Percentiles rank a stretch among this genome's conserved stretches.
Evolutionary conservation across 2,797 vertebrate genomes (phyloP).

Genomic region (Intellagama lesueurii): DNA sequence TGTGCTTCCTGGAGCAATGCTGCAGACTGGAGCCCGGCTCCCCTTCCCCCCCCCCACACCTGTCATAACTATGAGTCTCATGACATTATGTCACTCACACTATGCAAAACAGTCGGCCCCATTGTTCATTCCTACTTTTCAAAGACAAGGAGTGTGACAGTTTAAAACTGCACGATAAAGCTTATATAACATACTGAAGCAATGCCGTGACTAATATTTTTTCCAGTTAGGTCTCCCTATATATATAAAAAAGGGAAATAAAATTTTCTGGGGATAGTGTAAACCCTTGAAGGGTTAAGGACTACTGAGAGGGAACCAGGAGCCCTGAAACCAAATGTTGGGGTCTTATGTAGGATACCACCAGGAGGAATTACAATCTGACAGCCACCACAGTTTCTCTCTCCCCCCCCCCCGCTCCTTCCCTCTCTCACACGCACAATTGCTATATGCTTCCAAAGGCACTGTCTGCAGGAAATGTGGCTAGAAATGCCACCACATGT

Average conservation of each 20-base stretch:
- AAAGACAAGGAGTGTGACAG: not conserved
- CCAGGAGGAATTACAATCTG: not conserved
- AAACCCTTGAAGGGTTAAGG: not conserved
- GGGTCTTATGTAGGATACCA: not conserved
- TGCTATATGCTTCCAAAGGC: not conserved
- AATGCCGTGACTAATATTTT: not conserved
- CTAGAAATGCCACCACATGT: no score
- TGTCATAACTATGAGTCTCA: not conserved
- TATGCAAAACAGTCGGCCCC: not conserved
- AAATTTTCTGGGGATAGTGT: not conserved
- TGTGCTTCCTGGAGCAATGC: not conserved
- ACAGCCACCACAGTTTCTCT: no score
- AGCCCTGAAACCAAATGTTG: not conserved
- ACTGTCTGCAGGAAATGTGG: not conserved
- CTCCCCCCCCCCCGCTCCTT: not conserved
- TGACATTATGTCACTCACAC: slow-evolving; percentile 23
- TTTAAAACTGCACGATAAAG: slow-evolving; percentile 9
- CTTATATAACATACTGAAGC: not conserved
- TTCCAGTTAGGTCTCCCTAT: not conserved
- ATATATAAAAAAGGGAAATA: not conserved
- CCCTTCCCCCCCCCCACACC: not conserved
- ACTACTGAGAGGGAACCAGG: not conserved
- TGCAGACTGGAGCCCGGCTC: not conserved
- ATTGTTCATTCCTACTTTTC: not conserved
- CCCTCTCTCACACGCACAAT: no score